Percentiles rank a stretch among this genome's conserved stretches.
phyloP scores from a whole-genome alignment of 2,888 invertebrate genomes.

The Chymomyza caudatula region DNA sequence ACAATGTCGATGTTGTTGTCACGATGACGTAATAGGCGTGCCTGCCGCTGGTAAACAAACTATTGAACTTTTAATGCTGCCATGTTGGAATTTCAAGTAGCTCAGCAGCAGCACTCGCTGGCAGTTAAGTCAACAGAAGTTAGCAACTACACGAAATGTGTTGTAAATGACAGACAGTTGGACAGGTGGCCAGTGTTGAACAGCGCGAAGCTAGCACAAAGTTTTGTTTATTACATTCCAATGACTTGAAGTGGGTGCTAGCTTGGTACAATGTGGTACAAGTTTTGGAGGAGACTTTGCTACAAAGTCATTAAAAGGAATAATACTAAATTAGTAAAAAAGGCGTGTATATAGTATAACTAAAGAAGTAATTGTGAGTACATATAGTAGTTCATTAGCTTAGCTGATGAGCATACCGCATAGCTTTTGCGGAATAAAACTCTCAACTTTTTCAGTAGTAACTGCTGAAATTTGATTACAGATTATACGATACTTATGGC shows the following conservation, averaged over 20 bases:
- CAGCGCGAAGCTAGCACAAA: neutral
- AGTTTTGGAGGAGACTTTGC: too few relatives aligned
- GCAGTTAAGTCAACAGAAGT: neutral
- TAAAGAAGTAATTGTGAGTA: too few relatives aligned
- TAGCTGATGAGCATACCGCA: too few relatives aligned
- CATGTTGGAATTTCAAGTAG: slow-evolving; percentile 4
- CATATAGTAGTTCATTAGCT: too few relatives aligned
- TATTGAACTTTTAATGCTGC: slow-evolving; percentile 55
- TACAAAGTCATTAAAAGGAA: neutral
- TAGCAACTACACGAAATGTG: slow-evolving; percentile 1
- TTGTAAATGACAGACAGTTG: neutral
- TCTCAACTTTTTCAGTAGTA: too few relatives aligned
- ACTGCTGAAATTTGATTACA: too few relatives aligned
- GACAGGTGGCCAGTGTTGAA: neutral
- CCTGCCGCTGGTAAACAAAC: slow-evolving; percentile 44
- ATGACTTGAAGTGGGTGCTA: neutral
- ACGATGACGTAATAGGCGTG: slow-evolving; percentile 12
- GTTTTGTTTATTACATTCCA: neutral
- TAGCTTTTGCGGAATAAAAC: too few relatives aligned
- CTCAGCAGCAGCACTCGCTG: neutral
- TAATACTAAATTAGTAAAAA: neutral
- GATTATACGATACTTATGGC: too few relatives aligned
- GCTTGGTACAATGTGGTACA: neutral
- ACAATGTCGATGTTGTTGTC: slow-evolving; percentile 6
- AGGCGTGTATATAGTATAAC: too few relatives aligned